Percentiles rank a stretch among this genome's conserved stretches.
phyloP scores from a whole-genome alignment of 2,113 vertebrate genomes.

The Todiramphus chloris region DNA sequence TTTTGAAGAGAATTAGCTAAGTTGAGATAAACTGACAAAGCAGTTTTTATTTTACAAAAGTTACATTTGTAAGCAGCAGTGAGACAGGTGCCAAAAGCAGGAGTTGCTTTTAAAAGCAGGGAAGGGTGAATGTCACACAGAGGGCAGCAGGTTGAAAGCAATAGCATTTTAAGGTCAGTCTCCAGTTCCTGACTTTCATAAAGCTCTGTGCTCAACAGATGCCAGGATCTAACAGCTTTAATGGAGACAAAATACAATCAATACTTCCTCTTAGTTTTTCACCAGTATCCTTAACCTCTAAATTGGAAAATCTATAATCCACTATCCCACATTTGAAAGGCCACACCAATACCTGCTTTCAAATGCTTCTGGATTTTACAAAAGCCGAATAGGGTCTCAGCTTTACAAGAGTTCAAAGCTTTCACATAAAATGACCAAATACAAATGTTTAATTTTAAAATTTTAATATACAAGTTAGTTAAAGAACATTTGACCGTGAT shows the following conservation, averaged over 20 bases:
- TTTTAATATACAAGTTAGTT: background rate
- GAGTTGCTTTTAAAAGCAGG: background rate
- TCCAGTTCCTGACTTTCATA: background rate
- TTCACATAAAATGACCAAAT: background rate
- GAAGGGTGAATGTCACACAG: background rate
- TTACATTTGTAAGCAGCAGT: background rate
- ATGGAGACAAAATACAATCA: background rate
- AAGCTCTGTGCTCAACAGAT: background rate
- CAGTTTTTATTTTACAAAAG: background rate
- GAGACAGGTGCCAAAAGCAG: background rate
- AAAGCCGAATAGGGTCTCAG: background rate
- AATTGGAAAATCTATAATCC: background rate
- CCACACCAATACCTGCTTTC: background rate
- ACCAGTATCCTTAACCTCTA: background rate
- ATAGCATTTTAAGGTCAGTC: background rate
- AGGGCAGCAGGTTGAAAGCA: background rate
- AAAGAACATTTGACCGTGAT: background rate
- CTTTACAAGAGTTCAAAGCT: background rate
- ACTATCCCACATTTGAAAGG: background rate
- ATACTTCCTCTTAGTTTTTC: background rate
- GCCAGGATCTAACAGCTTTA: background rate
- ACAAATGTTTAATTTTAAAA: background rate
- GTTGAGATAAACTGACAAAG: background rate
- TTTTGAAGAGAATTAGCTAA: background rate
- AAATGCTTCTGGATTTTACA: background rate